Evolutionary conservation across 1,140 invertebrate genomes (phyloP), one percentile per base, ranked within the genome.

Genomic region (Zaprionus camerounensis): DNA sequence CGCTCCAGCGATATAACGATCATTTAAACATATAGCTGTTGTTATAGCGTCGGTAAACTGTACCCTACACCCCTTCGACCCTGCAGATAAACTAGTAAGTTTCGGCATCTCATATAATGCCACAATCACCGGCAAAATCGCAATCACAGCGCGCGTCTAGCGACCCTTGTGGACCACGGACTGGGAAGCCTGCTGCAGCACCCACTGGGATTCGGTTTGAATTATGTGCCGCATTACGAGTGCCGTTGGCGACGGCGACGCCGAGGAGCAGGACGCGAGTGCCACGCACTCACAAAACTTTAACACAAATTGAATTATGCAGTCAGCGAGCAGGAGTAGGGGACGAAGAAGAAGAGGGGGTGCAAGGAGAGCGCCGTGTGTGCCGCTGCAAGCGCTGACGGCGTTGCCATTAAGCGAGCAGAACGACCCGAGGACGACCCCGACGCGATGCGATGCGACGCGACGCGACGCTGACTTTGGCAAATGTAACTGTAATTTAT

Each of bases 401-500:
- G 68, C 69, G 62, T n/a, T 41, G 74, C 74, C 74, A 76, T 76
- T 76, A 76, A 76, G 63, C 74, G 70, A 51, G 63, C 62, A 71
- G 34, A 76, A 66, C 74, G 74, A 65, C 20, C 68, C 68, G 17
- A 13, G 41, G 58, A 22, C 71, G 22, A 34, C 46, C 9, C 38
- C 9, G 9, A 26, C 12, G 44, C 17, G 15, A 69, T 20, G 20
- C 41, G 55, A 31, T 17, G 66, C 38, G 4, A 5, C 24, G 41
- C 34, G 59, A 24, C 51, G 61, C 34, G 59, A 24, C 51, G 61
- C 82, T 82, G 82, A 86, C 83, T 87, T 80, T 80, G 83, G 71
- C 81, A 84, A 90, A 88, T 88, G 84, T 88, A 90, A 88, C 81
- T 90, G 85, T 88, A 88, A 88, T 88, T 88, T 88, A 88, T 88